Percentiles rank a stretch among this genome's conserved stretches.
Conservation (phyloP, 1,140 invertebrate species). For the Saccostrea cuccullata region DNA sequence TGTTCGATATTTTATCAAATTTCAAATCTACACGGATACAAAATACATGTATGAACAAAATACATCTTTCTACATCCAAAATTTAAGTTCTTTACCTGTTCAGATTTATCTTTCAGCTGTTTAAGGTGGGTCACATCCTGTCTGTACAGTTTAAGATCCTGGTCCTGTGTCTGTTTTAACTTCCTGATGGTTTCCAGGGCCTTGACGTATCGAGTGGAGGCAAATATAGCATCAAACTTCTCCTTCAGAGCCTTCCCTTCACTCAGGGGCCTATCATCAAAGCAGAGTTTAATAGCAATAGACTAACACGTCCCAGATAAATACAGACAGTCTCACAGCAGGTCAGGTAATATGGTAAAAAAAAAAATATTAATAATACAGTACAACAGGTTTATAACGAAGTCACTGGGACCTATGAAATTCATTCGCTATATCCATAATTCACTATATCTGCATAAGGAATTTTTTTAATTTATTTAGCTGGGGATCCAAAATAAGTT, state of each 20-base stretch:
- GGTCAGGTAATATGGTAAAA: background rate
- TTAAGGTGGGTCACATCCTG: slow-evolving; percentile 75
- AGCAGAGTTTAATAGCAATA: background rate
- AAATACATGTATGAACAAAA: too few relatives aligned
- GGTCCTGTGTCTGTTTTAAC: slow-evolving; percentile 82
- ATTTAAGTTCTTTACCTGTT: slow-evolving; percentile 70
- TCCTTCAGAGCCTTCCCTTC: slow-evolving; percentile 96
- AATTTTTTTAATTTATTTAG: too few relatives aligned
- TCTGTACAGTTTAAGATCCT: slow-evolving; percentile 66
- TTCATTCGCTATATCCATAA: too few relatives aligned
- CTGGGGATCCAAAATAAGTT: too few relatives aligned
- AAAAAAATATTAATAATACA: too few relatives aligned
- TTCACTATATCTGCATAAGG: too few relatives aligned
- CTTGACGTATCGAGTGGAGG: slow-evolving; percentile 94
- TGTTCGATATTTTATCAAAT: too few relatives aligned
- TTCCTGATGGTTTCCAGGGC: slow-evolving; percentile 91
- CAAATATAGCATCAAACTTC: slow-evolving; percentile 99
- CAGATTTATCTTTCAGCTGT: slow-evolving; percentile 74
- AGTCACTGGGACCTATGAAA: too few relatives aligned
- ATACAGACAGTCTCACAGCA: background rate
- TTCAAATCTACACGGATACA: too few relatives aligned
- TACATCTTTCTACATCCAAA: too few relatives aligned
- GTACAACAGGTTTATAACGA: too few relatives aligned
- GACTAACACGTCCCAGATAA: background rate
- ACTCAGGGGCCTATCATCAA: slow-evolving; percentile 88